phyloP scores from a whole-genome alignment of 1,140 invertebrate species.

The Mya arenaria region DNA sequence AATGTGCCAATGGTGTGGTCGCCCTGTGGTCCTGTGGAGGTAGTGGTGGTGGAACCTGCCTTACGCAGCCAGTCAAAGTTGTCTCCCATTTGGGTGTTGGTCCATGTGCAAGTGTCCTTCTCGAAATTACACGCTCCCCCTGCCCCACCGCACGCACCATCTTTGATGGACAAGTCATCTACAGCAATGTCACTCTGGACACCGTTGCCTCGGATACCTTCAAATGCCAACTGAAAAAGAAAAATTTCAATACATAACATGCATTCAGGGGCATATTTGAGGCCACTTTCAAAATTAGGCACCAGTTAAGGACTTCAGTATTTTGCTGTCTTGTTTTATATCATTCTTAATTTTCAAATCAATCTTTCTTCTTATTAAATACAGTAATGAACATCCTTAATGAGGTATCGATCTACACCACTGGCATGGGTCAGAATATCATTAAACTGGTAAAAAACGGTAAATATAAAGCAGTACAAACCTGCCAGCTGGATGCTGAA shows the following conservation, averaged over 20 bases:
- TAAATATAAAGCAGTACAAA: constrained; percentile 29
- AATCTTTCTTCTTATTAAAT: no score
- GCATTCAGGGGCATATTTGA: background rate
- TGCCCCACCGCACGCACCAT: constrained; percentile 78
- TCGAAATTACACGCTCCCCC: constrained; percentile 64
- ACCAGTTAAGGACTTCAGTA: no score
- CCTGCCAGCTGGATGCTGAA: constrained; percentile 64
- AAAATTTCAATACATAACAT: background rate
- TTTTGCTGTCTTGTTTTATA: no score
- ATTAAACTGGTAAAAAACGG: no score
- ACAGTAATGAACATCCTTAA: no score
- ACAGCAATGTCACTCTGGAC: constrained; percentile 88
- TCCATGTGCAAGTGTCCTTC: constrained; percentile 70
- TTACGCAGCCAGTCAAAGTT: constrained; percentile 75
- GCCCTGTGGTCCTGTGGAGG: constrained; percentile 86
- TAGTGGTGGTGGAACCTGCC: constrained; percentile 55
- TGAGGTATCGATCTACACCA: no score
- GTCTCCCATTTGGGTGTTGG: constrained; percentile 61
- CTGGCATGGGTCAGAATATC: no score
- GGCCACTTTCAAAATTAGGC: background rate
- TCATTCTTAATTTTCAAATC: no score
- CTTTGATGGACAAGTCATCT: constrained; percentile 87
- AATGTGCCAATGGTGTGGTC: constrained; percentile 85
- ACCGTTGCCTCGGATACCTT: constrained; percentile 86
- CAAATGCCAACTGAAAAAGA: constrained; percentile 84